Conservation (phyloP, 2,797 vertebrate genomes). For the Tenualosa thibaudeaui region DNA sequence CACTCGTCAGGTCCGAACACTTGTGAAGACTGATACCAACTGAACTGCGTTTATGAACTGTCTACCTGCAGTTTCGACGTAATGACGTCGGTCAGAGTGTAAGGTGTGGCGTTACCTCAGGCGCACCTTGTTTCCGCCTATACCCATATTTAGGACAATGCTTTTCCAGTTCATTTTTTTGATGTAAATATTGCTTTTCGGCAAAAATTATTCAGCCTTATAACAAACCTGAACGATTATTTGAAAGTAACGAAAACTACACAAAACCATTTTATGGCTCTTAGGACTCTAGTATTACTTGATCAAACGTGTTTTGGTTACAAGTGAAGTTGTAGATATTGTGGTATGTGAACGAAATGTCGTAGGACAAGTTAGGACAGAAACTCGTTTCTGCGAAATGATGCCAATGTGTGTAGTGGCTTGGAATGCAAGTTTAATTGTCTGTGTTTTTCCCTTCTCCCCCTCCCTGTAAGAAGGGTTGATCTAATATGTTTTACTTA, state of each 20-base stretch:
- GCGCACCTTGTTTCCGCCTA: slow-evolving; percentile 52
- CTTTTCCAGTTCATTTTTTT: neutral
- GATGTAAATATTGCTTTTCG: neutral
- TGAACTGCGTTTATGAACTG: slow-evolving; percentile 41
- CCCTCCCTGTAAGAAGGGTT: no score
- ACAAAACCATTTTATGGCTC: neutral
- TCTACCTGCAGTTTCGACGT: slow-evolving; percentile 18
- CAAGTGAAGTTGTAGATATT: no score
- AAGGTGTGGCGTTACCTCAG: neutral
- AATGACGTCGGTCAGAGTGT: slow-evolving; percentile 57
- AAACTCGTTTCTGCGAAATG: neutral
- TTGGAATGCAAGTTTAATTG: neutral
- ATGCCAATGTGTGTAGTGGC: slow-evolving; percentile 16
- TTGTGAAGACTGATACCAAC: neutral
- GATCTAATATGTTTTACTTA: no score
- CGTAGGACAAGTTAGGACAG: slow-evolving; percentile 31
- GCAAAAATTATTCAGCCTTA: neutral
- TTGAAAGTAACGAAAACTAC: neutral
- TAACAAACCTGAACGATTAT: no score
- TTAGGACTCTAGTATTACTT: neutral
- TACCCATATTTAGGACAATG: slow-evolving; percentile 65
- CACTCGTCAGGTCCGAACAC: neutral
- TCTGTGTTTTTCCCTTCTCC: neutral
- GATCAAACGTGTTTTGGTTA: neutral
- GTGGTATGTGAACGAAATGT: slow-evolving; percentile 32